Percentiles rank a stretch among this genome's conserved stretches.
Evolutionary conservation across 2,797 vertebrate species (phyloP).

Genomic region (Paedocypris micromegethes): DNA sequence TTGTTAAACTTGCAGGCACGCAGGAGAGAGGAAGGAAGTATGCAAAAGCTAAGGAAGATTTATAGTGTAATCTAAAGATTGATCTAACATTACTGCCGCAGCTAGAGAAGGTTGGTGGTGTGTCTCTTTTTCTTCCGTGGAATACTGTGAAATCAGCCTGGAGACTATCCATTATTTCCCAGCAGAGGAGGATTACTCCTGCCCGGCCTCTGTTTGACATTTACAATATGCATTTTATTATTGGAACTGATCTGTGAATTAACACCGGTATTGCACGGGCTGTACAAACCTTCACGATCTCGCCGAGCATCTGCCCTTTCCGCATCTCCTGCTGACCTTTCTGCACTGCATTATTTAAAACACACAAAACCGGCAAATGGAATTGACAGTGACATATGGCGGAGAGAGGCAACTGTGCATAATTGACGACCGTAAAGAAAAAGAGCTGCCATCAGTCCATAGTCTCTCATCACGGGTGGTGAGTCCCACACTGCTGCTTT

Average conservation of each 20-base stretch:
- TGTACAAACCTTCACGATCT: constrained; percentile 34
- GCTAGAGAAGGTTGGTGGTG: constrained; percentile 32
- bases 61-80: constrained; percentile 37
- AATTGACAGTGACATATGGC: constrained; percentile 76
- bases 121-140: constrained; percentile 36
- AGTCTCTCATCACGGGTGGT: constrained; percentile 16
- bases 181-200: constrained; percentile 67
- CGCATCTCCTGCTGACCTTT: constrained; percentile 70
- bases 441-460: constrained; percentile 25
- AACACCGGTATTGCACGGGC: constrained; percentile 59
- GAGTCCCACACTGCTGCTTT: constrained; percentile 2
- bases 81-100: constrained; percentile 22
- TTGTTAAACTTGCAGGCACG: constrained; percentile 11
- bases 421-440: constrained; percentile 70
- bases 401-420: constrained; percentile 68
- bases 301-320: constrained; percentile 58
- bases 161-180: constrained; percentile 74
- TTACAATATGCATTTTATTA: constrained; percentile 79
- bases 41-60: constrained; percentile 37
- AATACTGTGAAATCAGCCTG: constrained; percentile 35
- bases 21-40: constrained; percentile 23
- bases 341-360: constrained; percentile 75
- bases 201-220: constrained; percentile 71
- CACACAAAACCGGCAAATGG: constrained; percentile 72
- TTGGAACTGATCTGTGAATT: constrained; percentile 78